phyloP scores from a whole-genome alignment of 2,797 vertebrate genomes.

The Salarias fasciatus region DNA sequence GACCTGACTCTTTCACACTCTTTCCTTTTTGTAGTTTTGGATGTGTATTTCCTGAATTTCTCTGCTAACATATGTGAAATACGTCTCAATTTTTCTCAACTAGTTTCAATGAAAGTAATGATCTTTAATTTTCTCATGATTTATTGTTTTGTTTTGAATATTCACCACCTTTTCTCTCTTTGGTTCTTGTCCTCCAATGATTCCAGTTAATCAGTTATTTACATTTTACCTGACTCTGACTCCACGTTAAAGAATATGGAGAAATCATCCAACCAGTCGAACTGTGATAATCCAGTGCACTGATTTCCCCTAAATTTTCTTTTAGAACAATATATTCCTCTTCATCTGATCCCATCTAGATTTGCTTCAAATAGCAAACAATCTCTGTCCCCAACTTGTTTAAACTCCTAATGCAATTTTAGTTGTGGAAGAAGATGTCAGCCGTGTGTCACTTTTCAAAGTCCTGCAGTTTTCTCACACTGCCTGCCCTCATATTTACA shows the following conservation, averaged over 20 bases:
- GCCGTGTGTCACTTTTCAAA: constrained; percentile 23
- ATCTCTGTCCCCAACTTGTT: too few species aligned
- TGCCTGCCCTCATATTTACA: constrained; percentile 52
- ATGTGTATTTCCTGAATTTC: not conserved
- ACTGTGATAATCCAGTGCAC: constrained; percentile 10
- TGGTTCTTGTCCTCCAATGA: too few species aligned
- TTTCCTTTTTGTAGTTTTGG: constrained; percentile 20
- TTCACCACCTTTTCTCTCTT: too few species aligned
- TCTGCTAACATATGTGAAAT: constrained; percentile 4
- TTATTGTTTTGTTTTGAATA: too few species aligned
- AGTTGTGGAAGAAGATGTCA: constrained; percentile 15
- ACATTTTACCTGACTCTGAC: too few species aligned
- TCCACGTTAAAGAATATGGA: too few species aligned
- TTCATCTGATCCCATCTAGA: too few species aligned
- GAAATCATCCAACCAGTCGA: too few species aligned
- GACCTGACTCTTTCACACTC: constrained; percentile 23
- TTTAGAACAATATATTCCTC: too few species aligned
- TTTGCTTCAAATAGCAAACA: too few species aligned
- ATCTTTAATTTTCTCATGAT: too few species aligned
- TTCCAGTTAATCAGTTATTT: too few species aligned
- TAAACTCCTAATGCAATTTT: not conserved
- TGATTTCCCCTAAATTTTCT: constrained; percentile 2
- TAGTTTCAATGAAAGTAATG: not conserved
- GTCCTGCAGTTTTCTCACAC: constrained; percentile 11
- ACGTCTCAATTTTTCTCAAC: not conserved